These are phyloP conservation scores for Aphodius granarius DNA, from an alignment of 2,888 invertebrate species.

Conservation along the genomic window DNA sequence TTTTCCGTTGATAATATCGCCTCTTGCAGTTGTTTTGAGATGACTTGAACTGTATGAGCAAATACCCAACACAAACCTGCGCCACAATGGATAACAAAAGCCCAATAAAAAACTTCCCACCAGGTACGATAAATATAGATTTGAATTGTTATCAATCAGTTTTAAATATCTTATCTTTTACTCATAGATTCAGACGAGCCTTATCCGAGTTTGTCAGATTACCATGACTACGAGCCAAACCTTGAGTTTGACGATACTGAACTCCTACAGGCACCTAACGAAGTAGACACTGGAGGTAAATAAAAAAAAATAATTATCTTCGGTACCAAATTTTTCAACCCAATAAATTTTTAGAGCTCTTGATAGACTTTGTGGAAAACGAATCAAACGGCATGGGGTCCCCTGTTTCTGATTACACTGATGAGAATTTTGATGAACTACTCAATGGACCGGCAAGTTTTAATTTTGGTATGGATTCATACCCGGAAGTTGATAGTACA, in stretches of 20 bases:
- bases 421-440: slow-evolving; percentile 88
- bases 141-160: neutral
- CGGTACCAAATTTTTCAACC: neutral
- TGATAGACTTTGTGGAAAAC: slow-evolving; percentile 49
- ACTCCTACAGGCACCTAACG: slow-evolving; percentile 66
- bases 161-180: neutral
- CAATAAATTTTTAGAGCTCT: slow-evolving; percentile 16
- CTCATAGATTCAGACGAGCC: slow-evolving; percentile 63
- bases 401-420: slow-evolving; percentile 83
- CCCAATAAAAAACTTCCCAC: slow-evolving; percentile 54
- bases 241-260: slow-evolving; percentile 97
- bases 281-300: slow-evolving; percentile 68
- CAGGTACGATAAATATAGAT: slow-evolving; percentile 52
- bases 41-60: slow-evolving; percentile 13
- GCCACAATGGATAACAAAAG: slow-evolving; percentile 39
- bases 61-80: neutral
- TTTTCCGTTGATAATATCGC: neutral
- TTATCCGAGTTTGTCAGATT: slow-evolving; percentile 86
- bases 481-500: slow-evolving; percentile 60
- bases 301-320: neutral
- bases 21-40: neutral
- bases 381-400: slow-evolving; percentile 59
- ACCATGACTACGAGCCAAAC: slow-evolving; percentile 93
- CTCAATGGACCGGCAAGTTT: slow-evolving; percentile 61
- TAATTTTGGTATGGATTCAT: slow-evolving; percentile 49